Base-by-base conservation (phyloP, 1,140 invertebrate species). In the Littorina saxatilis region DNA sequence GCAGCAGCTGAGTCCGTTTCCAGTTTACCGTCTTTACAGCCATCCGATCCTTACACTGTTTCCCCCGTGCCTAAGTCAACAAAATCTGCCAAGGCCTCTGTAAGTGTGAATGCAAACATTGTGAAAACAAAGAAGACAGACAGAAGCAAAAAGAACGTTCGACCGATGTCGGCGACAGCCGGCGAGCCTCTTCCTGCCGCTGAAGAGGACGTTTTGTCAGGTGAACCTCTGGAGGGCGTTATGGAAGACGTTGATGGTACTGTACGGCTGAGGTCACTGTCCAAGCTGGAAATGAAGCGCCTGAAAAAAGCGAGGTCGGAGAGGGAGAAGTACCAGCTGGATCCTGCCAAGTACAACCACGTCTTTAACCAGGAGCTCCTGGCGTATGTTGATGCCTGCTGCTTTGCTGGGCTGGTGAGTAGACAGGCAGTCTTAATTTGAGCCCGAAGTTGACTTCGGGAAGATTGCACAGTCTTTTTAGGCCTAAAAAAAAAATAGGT, bases 391-490 rank as follows among this genome's bases (percentile, higher is more conserved):
- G 76, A 78, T 3, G 58, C 55, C 20, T 78, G 76, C 55, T 78
- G 76, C 58, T 78, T 63, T 66, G 76, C 76, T 78, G 76, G 76
- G 17, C 35, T 43, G 76, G 76, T 78, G 37, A 40, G 76, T 66
- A 66, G n/a, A n/a, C n/a, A n/a, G n/a, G n/a, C n/a, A n/a, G n/a
- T n/a, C n/a, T n/a, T n/a, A n/a, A n/a, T n/a, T n/a, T n/a, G n/a
- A n/a, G n/a, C n/a, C n/a, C n/a, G n/a, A 3, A 17, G 27, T 58
- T 20, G n/a, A n/a, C n/a, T n/a, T n/a, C n/a, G n/a, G n/a, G n/a
- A n/a, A n/a, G n/a, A n/a, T n/a, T n/a, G n/a, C n/a, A n/a, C n/a
- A n/a, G n/a, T n/a, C n/a, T n/a, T n/a, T n/a, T n/a, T n/a, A n/a
- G n/a, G n/a, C n/a, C n/a, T n/a, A n/a, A n/a, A n/a, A n/a, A n/a